phyloP scores from a whole-genome alignment of 2,888 invertebrate genomes.

The Yponomeuta plumbellus region DNA sequence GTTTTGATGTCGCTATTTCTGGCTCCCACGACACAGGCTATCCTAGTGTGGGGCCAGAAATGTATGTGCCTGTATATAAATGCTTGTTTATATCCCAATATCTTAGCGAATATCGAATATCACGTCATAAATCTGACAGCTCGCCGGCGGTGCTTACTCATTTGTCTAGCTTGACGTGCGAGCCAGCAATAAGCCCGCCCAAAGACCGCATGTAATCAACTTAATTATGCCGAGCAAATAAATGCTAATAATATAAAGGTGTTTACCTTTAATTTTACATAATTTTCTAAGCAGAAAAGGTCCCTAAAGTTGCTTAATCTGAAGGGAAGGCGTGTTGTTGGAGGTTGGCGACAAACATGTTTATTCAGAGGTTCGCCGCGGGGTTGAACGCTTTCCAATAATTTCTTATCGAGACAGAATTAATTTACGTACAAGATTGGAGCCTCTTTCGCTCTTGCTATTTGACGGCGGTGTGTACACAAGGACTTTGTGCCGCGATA shows the following conservation, averaged over 20 bases:
- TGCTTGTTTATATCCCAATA: too few relatives aligned
- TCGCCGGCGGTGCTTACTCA: neutral
- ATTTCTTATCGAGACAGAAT: conserved; percentile 3
- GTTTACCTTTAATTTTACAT: neutral
- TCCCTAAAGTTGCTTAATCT: neutral
- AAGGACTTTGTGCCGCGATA: conserved; percentile 24
- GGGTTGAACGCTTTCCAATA: neutral
- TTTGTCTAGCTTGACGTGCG: neutral
- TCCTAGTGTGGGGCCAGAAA: too few relatives aligned
- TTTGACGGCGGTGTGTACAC: conserved; percentile 24
- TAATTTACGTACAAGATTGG: conserved; percentile 7
- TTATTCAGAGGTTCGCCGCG: neutral
- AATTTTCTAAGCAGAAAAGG: neutral
- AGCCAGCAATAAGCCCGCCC: neutral
- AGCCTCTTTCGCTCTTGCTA: neutral
- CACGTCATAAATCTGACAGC: neutral
- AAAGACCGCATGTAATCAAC: neutral
- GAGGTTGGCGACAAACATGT: neutral
- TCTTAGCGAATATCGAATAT: neutral
- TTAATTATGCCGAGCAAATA: neutral
- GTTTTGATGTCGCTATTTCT: too few relatives aligned
- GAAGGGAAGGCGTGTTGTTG: neutral
- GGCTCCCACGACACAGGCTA: too few relatives aligned
- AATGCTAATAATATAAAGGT: neutral
- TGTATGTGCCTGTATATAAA: too few relatives aligned